Evolutionary conservation across 2,113 vertebrate genomes (phyloP).

Genomic region (Motacilla alba): DNA sequence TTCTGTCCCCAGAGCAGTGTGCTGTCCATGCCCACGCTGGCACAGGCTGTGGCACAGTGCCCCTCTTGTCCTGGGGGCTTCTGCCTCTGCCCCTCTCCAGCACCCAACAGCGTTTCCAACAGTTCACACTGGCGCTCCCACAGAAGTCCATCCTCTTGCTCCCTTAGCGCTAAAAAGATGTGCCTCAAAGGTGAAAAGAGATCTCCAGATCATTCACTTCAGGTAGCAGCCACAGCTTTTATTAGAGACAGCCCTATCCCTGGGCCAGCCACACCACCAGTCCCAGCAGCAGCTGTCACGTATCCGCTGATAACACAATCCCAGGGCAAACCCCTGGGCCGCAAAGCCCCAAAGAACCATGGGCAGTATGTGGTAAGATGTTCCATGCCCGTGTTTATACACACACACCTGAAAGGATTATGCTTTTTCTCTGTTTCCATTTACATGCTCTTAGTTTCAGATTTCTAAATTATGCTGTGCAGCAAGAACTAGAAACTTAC

Average conservation of each 20-base stretch:
- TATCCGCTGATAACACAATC: background rate
- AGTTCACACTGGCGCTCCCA: background rate
- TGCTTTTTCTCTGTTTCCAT: background rate
- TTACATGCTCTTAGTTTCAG: background rate
- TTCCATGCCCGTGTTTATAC: background rate
- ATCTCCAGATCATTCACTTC: background rate
- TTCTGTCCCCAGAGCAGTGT: background rate
- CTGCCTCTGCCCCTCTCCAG: background rate
- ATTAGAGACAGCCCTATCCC: background rate
- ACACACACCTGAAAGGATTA: background rate
- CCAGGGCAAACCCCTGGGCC: background rate
- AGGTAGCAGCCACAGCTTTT: background rate
- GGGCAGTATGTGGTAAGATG: accelerated
- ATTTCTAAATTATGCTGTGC: background rate
- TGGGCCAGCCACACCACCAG: background rate
- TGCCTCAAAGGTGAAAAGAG: background rate
- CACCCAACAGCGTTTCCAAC: accelerated
- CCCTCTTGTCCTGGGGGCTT: background rate
- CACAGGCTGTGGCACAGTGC: accelerated
- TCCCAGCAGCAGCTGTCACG: background rate
- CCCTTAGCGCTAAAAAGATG: background rate
- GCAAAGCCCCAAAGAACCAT: background rate
- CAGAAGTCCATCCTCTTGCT: background rate
- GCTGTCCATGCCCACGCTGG: too few species aligned
- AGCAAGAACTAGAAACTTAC: background rate